phyloP scores from a whole-genome alignment of 2,888 invertebrate species.

The Leucania comma region DNA sequence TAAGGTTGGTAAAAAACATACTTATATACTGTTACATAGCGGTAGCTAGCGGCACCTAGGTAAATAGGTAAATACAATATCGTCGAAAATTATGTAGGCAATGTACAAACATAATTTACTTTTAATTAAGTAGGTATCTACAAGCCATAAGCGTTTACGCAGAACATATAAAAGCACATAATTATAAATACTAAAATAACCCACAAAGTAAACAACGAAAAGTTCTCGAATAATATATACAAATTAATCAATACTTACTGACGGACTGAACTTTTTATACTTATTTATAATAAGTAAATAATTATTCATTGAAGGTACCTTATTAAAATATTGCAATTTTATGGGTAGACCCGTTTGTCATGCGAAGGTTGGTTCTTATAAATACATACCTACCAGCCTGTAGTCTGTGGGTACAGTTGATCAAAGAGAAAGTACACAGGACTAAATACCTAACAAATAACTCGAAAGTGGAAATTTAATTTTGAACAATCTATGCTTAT shows the following conservation, averaged over 20 bases:
- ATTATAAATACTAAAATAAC: slow-evolving; percentile 1
- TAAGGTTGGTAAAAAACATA: neutral
- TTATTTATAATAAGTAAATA: slow-evolving; percentile 81
- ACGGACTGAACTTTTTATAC: too few relatives aligned
- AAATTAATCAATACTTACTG: slow-evolving; percentile 47
- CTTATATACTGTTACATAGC: neutral
- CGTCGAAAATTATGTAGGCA: neutral
- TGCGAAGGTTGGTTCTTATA: slow-evolving; percentile 67
- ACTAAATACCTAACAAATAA: neutral
- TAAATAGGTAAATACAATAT: neutral
- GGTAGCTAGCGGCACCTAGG: neutral
- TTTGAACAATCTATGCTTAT: neutral
- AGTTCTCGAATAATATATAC: slow-evolving; percentile 26
- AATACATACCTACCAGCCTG: slow-evolving; percentile 30
- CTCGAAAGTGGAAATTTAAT: neutral
- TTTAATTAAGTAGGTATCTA: neutral
- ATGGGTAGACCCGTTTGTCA: slow-evolving; percentile 81
- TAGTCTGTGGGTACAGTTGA: slow-evolving; percentile 7
- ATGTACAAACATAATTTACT: neutral
- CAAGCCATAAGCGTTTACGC: neutral
- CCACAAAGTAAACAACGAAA: slow-evolving; percentile 15
- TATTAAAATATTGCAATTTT: slow-evolving; percentile 87
- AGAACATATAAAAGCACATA: neutral
- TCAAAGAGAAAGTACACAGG: neutral
- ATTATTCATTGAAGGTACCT: slow-evolving; percentile 82